These are phyloP conservation scores for Indicator indicator DNA, from an alignment of 2,113 vertebrate genomes.

Conservation along the genomic window DNA sequence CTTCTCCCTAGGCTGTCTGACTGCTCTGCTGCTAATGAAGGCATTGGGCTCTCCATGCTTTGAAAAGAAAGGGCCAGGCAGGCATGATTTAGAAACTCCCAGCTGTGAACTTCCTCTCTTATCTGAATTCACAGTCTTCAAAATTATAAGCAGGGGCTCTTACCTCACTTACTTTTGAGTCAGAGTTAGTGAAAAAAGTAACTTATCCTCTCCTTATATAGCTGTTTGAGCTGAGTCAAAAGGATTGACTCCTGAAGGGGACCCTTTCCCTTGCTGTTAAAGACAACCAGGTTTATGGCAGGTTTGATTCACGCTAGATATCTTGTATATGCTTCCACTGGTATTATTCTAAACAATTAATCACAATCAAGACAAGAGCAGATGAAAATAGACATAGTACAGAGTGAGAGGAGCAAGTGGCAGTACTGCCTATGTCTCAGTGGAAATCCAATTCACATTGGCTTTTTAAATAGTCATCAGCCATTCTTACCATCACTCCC, in stretches of 20 bases:
- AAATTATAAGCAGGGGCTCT: not conserved
- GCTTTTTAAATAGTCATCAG: not conserved
- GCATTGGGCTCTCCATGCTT: not conserved
- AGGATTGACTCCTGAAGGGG: not conserved
- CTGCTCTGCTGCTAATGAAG: not conserved
- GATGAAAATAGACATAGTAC: not conserved
- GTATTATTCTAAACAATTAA: not conserved
- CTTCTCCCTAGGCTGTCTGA: not conserved
- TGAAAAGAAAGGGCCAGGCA: not conserved
- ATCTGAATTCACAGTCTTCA: not conserved
- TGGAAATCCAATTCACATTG: not conserved
- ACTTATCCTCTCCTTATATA: not conserved
- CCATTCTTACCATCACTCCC: not conserved
- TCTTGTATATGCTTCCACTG: not conserved
- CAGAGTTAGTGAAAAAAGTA: not conserved
- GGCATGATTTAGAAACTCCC: not conserved
- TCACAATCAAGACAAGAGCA: not conserved
- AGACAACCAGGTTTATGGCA: not conserved
- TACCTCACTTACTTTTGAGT: not conserved
- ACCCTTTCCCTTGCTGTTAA: not conserved
- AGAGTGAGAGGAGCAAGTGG: not conserved
- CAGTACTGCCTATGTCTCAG: not conserved
- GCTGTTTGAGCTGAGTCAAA: not conserved
- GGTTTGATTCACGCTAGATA: not conserved
- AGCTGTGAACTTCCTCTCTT: not conserved